A percentile compares a stretch with the other conserved stretches of the same genome.
These are phyloP conservation scores for Scolopax bukidnonensis DNA, from an alignment of 2,797 vertebrate species.

Conservation along the genomic window DNA sequence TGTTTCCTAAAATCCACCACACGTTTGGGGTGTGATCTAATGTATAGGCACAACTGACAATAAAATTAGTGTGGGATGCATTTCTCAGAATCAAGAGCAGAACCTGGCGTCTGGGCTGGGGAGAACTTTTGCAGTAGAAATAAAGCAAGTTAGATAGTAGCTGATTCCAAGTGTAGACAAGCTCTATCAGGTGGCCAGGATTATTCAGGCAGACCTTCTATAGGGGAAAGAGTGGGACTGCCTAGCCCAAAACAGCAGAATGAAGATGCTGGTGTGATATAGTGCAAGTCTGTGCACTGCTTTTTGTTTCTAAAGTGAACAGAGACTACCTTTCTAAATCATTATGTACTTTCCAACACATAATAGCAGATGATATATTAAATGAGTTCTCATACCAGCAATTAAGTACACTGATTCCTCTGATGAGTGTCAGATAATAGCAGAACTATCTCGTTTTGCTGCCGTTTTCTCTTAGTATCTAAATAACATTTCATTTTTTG, in stretches of 20 bases:
- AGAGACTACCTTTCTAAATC: not conserved
- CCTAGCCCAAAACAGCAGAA: not conserved
- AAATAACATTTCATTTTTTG: conserved; percentile 15
- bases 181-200: not conserved
- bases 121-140: not conserved
- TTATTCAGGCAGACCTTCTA: not conserved
- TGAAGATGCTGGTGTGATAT: not conserved
- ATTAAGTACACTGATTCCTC: not conserved
- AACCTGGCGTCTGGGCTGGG: not conserved
- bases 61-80: not conserved
- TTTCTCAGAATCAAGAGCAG: not conserved
- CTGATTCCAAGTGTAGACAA: not conserved
- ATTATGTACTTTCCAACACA: not conserved
- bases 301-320: not conserved
- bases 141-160: not conserved
- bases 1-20: not conserved
- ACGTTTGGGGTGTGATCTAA: accelerated
- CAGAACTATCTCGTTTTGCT: not conserved
- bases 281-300: not conserved
- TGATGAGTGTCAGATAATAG: not conserved
- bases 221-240: not conserved
- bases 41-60: not conserved
- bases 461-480: not conserved
- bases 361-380: not conserved
- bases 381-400: not conserved